These are phyloP conservation scores for Crotalus viridis DNA, from an alignment of 2,113 vertebrate genomes.

Conservation along the genomic window DNA sequence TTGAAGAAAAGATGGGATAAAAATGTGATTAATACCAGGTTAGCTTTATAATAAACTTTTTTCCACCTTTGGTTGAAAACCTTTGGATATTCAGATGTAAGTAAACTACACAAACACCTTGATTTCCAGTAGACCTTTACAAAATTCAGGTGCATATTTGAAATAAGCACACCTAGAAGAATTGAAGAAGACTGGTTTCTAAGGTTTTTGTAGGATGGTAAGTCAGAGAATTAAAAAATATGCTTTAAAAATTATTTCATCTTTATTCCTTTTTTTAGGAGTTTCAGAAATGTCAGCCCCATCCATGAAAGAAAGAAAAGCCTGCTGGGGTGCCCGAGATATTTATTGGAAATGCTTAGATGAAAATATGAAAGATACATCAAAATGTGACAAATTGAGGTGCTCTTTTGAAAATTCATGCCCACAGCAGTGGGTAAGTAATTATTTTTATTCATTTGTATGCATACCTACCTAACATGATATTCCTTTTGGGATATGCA, in stretches of 20 bases:
- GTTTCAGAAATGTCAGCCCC: constrained; percentile 80
- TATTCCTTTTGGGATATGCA: not conserved
- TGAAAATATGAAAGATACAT: constrained; percentile 62
- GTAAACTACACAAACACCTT: not conserved
- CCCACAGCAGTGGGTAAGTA: constrained; percentile 87
- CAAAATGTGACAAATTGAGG: constrained; percentile 74
- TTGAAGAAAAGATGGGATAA: not conserved
- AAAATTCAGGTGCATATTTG: not conserved
- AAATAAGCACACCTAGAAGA: not conserved
- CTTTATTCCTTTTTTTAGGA: accelerated
- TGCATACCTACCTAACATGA: not conserved
- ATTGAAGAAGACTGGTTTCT: not conserved
- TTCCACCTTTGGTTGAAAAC: not conserved
- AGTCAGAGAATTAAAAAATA: not conserved
- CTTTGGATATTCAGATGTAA: not conserved
- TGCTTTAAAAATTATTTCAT: not conserved
- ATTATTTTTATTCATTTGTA: not conserved
- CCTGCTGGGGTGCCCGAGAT: constrained; percentile 88
- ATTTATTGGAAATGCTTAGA: constrained; percentile 88
- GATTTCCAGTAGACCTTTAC: not conserved
- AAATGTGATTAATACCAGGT: not conserved
- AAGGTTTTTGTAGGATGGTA: not conserved
- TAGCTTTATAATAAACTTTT: not conserved
- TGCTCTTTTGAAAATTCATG: constrained; percentile 79
- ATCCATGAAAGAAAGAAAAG: constrained; percentile 77